Percentiles rank a stretch among this genome's conserved stretches.
These are phyloP conservation scores for Otus sunia DNA, from an alignment of 2,113 vertebrate genomes.

Conservation along the genomic window DNA sequence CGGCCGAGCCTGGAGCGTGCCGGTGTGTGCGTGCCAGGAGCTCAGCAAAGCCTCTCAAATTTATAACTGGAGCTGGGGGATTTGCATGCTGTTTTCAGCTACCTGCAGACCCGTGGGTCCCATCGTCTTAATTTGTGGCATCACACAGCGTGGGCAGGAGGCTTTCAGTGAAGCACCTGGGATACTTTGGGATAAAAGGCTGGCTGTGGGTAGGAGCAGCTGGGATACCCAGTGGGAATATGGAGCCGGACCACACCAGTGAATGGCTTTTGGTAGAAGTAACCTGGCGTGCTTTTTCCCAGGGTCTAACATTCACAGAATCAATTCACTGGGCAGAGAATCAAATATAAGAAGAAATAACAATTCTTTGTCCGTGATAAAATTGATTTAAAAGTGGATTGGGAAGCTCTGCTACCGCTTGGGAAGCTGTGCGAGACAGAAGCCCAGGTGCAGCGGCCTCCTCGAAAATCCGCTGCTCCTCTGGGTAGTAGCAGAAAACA, in stretches of 20 bases:
- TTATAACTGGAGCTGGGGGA: not conserved
- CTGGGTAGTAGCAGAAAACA: not conserved
- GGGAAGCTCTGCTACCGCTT: not conserved
- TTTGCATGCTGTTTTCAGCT: not conserved
- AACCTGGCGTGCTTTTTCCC: not conserved
- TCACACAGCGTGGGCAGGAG: not conserved
- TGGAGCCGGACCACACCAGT: not conserved
- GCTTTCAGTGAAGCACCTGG: not conserved
- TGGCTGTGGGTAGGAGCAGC: not conserved
- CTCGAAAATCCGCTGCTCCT: not conserved
- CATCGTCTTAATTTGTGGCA: rapidly evolving
- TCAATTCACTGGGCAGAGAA: not conserved
- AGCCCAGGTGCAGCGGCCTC: not conserved
- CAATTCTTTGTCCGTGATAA: not conserved
- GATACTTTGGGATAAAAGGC: not conserved
- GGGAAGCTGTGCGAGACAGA: not conserved
- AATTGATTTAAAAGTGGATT: not conserved
- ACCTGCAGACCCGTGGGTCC: not conserved
- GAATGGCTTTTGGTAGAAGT: not conserved
- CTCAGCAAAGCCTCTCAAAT: not conserved
- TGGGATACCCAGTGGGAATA: not conserved
- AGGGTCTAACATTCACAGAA: not conserved
- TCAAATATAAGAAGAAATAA: not conserved
- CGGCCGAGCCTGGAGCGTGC: rapidly evolving
- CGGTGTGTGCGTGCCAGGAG: not conserved